These are phyloP conservation scores for Aleiodes sp. DNA, from an alignment of 1,140 invertebrate species.

Conservation along the genomic window DNA sequence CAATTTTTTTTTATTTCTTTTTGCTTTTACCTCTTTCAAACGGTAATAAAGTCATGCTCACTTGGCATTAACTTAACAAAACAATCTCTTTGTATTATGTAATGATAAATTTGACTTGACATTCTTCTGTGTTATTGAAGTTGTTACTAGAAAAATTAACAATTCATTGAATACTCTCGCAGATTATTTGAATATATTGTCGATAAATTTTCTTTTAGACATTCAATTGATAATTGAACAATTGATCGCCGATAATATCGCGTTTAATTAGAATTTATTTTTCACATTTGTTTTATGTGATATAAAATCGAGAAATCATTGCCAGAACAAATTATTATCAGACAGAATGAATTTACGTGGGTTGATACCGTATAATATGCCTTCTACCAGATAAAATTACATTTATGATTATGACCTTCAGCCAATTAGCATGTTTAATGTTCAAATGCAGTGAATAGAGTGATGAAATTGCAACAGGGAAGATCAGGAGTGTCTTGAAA, in stretches of 20 bases:
- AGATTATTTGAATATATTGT: too few species aligned
- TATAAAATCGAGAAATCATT: too few species aligned
- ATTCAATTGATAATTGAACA: too few species aligned
- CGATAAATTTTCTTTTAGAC: too few species aligned
- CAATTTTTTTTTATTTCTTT: constrained; percentile 5
- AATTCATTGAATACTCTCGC: too few species aligned
- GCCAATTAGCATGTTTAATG: constrained; percentile 47
- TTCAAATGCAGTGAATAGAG: constrained; percentile 21
- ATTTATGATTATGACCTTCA: constrained; percentile 57
- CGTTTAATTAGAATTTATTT: too few species aligned
- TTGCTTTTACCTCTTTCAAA: background rate
- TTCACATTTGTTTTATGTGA: too few species aligned
- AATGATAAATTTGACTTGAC: background rate
- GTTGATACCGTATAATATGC: background rate
- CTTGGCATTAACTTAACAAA: constrained; percentile 10
- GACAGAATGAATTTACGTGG: background rate
- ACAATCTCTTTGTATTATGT: background rate
- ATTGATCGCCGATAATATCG: too few species aligned
- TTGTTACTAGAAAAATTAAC: too few species aligned
- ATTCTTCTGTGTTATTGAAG: too few species aligned
- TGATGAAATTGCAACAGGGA: background rate
- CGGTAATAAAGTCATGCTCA: background rate
- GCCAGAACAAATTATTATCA: too few species aligned
- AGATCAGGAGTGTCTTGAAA: background rate
- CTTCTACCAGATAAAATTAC: constrained; percentile 19